Evolutionary conservation across 2,888 invertebrate genomes (phyloP).

Genomic region (Hirtodrosophila duncani): DNA sequence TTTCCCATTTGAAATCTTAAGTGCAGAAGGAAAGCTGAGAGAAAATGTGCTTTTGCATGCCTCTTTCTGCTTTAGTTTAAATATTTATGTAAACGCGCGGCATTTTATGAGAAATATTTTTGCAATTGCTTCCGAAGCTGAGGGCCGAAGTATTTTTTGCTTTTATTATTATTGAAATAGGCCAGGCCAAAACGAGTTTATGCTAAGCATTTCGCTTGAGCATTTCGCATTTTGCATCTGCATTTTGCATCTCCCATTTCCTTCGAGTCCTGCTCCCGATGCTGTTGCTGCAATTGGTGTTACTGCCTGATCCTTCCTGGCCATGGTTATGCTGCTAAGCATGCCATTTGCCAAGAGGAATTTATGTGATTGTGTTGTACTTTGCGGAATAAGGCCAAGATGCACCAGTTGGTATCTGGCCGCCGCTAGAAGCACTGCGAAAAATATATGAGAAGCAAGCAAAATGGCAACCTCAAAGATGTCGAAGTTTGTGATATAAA

Average conservation of each 20-base stretch:
- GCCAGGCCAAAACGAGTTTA: conserved; percentile 39
- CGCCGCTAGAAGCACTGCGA: too few relatives aligned
- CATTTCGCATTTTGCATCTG: background rate
- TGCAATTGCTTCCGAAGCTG: conserved; percentile 32
- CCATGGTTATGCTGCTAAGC: background rate
- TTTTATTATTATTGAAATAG: conserved; percentile 57
- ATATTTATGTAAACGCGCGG: conserved; percentile 55
- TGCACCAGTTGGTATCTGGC: too few relatives aligned
- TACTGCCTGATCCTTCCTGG: background rate
- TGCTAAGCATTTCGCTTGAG: conserved; percentile 38
- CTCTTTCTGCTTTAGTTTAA: conserved; percentile 44
- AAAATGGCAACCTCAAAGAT: too few relatives aligned
- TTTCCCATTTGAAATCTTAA: conserved; percentile 30
- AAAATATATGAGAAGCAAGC: too few relatives aligned
- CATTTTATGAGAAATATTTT: conserved; percentile 50
- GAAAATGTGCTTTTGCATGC: conserved; percentile 46
- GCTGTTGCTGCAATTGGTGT: conserved; percentile 8
- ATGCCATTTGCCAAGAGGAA: background rate
- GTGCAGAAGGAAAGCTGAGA: conserved; percentile 12
- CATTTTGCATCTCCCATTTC: background rate
- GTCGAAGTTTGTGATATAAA: too few relatives aligned
- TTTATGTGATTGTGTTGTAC: conserved; percentile 3
- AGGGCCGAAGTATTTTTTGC: conserved; percentile 36
- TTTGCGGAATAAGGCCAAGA: too few relatives aligned
- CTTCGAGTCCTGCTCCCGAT: conserved; percentile 15